phyloP scores from a whole-genome alignment of 2,113 vertebrate species.

The Trematocara unimaculatum region DNA sequence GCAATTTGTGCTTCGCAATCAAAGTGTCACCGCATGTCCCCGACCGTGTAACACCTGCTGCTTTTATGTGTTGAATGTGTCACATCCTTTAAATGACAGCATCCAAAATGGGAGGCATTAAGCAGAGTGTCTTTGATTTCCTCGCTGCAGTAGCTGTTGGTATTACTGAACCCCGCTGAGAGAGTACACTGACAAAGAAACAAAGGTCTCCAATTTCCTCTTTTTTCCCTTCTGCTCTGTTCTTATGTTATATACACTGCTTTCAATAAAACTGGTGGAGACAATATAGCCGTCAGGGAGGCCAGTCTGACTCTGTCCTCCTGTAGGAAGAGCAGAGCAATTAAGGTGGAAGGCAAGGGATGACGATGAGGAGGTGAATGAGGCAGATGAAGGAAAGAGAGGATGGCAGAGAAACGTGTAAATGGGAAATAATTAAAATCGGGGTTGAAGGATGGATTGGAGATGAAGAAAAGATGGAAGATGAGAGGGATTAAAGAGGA shows the following conservation, averaged over 20 bases:
- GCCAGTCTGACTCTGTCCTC: neutral
- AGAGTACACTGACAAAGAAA: neutral
- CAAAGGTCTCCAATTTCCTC: neutral
- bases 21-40: neutral
- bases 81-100: neutral
- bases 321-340: constrained; percentile 16
- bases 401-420: neutral
- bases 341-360: constrained; percentile 17
- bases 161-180: neutral
- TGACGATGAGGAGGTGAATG: neutral
- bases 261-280: neutral
- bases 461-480: neutral
- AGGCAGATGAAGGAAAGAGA: neutral
- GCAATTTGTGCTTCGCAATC: neutral
- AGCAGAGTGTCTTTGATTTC: neutral
- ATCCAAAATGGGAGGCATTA: neutral
- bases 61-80: neutral
- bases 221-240: neutral
- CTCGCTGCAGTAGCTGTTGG: neutral
- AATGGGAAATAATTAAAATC: constrained; percentile 7
- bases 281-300: neutral
- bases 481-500: neutral
- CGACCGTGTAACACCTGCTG: neutral
- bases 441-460: neutral
- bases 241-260: neutral